A percentile compares a stretch with the other conserved stretches of the same genome.
Conservation (phyloP, 1,140 invertebrate species). For the Drosophila tristis region DNA sequence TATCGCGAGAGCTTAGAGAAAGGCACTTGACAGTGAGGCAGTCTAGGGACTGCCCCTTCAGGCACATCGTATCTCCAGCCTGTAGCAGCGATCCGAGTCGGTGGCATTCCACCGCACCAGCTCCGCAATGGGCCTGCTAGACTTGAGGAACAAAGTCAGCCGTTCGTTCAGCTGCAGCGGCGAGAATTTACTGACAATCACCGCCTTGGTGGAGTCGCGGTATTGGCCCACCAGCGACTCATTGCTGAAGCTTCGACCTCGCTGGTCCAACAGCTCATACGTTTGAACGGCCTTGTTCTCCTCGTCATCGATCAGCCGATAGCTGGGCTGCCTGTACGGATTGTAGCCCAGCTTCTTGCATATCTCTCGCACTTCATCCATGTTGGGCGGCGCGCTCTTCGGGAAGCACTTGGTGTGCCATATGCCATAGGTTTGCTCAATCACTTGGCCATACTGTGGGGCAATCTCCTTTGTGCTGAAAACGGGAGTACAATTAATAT, state of each 20-base stretch:
- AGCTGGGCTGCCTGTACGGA: conserved; percentile 69
- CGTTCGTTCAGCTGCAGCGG: conserved; percentile 71
- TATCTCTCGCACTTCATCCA: conserved; percentile 81
- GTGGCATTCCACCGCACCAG: conserved; percentile 74
- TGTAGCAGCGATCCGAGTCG: conserved; percentile 71
- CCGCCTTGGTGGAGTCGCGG: conserved; percentile 71
- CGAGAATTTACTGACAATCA: conserved; percentile 79
- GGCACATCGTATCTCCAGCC: conserved; percentile 75
- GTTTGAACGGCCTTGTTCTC: conserved; percentile 66
- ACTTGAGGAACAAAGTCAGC: conserved; percentile 78
- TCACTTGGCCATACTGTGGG: conserved; percentile 85
- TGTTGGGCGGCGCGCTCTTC: conserved; percentile 67
- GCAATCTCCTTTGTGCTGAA: conserved; percentile 33
- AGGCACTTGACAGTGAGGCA: too few species aligned
- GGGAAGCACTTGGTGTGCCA: conserved; percentile 87
- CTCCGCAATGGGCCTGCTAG: conserved; percentile 76
- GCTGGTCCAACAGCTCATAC: conserved; percentile 56
- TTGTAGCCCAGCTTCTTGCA: conserved; percentile 84
- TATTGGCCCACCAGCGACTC: conserved; percentile 63
- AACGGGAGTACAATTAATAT: conserved; percentile 17
- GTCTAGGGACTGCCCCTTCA: conserved; percentile 13
- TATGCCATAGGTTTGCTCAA: conserved; percentile 85
- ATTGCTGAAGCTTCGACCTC: conserved; percentile 66
- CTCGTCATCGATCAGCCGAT: conserved; percentile 72
- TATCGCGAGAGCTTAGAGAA: conserved; percentile 19